phyloP scores from a whole-genome alignment of 2,797 vertebrate genomes.

The Phataginus tetradactyla region DNA sequence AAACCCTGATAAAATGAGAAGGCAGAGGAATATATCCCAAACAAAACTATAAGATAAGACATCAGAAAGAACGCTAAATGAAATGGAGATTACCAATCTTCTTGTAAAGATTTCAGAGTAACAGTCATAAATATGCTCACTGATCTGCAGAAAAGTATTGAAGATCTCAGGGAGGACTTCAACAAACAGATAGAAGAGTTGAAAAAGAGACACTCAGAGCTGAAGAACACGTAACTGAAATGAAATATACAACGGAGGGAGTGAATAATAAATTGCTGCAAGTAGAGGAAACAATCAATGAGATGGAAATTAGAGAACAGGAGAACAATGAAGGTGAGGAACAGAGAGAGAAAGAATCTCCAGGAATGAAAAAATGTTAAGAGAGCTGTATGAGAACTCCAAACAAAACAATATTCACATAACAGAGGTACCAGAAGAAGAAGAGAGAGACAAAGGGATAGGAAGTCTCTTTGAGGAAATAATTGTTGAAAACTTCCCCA shows the following conservation, averaged over 20 bases:
- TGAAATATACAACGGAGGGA: not conserved
- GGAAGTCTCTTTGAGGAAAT: no score
- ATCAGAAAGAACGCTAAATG: no score
- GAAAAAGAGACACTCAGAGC: not conserved
- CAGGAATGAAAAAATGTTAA: no score
- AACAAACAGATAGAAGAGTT: not conserved
- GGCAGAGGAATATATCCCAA: not conserved
- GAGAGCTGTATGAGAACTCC: no score
- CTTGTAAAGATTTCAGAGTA: not conserved
- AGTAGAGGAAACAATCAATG: not conserved
- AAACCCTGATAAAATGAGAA: not conserved
- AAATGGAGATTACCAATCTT: no score
- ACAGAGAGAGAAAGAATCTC: no score
- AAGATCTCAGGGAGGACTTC: not conserved
- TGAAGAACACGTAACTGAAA: not conserved
- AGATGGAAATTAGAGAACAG: not conserved
- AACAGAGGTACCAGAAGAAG: no score
- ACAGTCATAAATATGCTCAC: not conserved
- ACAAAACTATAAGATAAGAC: not conserved
- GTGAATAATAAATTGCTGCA: not conserved
- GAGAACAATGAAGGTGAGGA: no score
- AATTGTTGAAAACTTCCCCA: no score
- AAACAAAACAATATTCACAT: no score
- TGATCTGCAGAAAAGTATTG: not conserved
- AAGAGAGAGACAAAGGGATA: no score